phyloP scores from a whole-genome alignment of 2,888 invertebrate species.

The Acrobasis suavella region DNA sequence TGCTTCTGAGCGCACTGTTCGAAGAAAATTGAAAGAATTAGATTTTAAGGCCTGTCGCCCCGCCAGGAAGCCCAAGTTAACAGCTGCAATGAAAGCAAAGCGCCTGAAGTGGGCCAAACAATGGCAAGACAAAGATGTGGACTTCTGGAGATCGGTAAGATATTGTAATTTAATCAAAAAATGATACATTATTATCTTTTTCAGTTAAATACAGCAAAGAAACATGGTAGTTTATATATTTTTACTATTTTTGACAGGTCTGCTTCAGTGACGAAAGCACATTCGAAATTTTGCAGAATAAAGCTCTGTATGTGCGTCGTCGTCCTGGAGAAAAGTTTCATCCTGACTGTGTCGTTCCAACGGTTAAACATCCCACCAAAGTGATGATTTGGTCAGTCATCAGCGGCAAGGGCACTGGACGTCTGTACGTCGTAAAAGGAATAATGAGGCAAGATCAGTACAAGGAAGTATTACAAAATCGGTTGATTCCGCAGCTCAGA shows the following conservation, averaged over 20 bases:
- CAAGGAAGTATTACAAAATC: conserved; percentile 23
- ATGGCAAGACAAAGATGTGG: no score
- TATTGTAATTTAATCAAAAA: no score
- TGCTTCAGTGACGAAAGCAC: conserved; percentile 23
- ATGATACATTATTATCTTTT: no score
- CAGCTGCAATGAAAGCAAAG: no score
- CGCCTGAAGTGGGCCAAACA: no score
- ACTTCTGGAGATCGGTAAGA: no score
- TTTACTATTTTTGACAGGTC: conserved; percentile 15
- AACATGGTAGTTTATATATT: background rate
- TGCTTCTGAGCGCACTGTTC: no score
- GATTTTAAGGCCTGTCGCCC: no score
- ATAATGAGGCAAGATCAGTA: conserved; percentile 15
- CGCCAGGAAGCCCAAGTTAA: no score
- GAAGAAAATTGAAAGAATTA: no score
- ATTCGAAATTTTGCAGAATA: conserved; percentile 25
- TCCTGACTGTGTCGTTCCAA: conserved; percentile 3
- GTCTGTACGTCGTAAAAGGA: background rate
- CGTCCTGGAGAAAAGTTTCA: conserved; percentile 17
- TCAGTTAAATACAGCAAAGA: background rate
- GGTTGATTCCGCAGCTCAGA: conserved; percentile 25
- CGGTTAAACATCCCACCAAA: conserved; percentile 19
- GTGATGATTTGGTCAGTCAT: conserved; percentile 22
- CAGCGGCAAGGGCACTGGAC: background rate
- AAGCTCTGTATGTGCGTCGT: conserved; percentile 24